A percentile compares a stretch with the other conserved stretches of the same genome.
Conservation (phyloP, 2,888 invertebrate species). For the Nowickia ferox region DNA sequence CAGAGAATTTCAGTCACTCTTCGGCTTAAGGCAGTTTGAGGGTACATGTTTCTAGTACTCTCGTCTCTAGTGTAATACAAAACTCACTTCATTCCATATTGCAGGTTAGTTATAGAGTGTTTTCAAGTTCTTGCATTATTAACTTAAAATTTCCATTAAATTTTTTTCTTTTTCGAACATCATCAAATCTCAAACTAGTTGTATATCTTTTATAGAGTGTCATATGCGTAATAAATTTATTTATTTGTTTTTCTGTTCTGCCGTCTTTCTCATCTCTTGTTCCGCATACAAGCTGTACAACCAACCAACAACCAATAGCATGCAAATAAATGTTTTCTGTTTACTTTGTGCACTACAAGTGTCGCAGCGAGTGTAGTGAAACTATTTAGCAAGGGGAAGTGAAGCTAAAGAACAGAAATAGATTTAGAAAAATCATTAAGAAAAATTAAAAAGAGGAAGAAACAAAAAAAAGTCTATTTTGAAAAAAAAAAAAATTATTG, state of each 20-base stretch:
- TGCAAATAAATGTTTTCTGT: slow-evolving; percentile 66
- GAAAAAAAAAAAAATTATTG: not conserved
- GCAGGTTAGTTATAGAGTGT: slow-evolving; percentile 32
- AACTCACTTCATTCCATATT: not conserved
- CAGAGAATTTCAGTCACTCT: too few species aligned
- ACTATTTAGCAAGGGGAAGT: slow-evolving; percentile 23
- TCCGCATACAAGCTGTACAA: slow-evolving; percentile 27
- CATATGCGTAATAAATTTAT: slow-evolving; percentile 70
- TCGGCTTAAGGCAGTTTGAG: too few species aligned
- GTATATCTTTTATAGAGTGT: slow-evolving; percentile 68
- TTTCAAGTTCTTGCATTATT: not conserved
- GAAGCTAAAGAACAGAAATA: not conserved
- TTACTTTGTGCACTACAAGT: slow-evolving; percentile 68
- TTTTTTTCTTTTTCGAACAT: slow-evolving; percentile 37
- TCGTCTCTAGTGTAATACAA: too few species aligned
- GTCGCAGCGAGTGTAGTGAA: slow-evolving; percentile 62
- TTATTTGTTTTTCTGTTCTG: slow-evolving; percentile 36
- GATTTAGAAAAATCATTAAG: not conserved
- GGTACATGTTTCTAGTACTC: too few species aligned
- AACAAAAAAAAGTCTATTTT: not conserved
- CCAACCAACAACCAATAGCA: slow-evolving; percentile 31
- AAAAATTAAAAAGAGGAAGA: not conserved
- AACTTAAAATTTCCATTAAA: not conserved
- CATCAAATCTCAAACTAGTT: slow-evolving; percentile 69
- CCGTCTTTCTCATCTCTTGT: slow-evolving; percentile 45